phyloP scores from a whole-genome alignment of 2,888 invertebrate species.

The Polydrusus cervinus region DNA sequence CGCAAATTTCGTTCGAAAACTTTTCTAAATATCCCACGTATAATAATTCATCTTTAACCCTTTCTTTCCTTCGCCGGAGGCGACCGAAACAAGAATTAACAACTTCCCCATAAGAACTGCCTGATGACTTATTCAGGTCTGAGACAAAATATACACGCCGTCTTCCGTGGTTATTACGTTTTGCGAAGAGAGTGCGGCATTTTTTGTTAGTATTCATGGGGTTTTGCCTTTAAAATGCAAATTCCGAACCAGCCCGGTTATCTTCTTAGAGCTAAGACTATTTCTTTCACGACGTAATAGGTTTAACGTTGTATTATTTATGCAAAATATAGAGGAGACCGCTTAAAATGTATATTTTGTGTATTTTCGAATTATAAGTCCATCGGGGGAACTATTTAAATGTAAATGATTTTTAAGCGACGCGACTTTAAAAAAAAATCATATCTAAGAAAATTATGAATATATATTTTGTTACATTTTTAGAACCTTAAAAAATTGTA shows the following conservation, averaged over 20 bases:
- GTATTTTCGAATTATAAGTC: slow-evolving; percentile 47
- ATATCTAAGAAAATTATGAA: not conserved
- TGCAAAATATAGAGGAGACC: slow-evolving; percentile 54
- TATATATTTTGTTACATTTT: too few species aligned
- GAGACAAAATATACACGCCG: slow-evolving; percentile 40
- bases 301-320: slow-evolving; percentile 56
- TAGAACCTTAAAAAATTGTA: too few species aligned
- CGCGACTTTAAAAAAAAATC: not conserved
- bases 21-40: slow-evolving; percentile 29
- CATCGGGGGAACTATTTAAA: slow-evolving; percentile 40
- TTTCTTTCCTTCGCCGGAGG: slow-evolving; percentile 54
- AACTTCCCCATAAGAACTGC: slow-evolving; percentile 58
- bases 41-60: slow-evolving; percentile 45
- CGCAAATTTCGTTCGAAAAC: not conserved
- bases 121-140: slow-evolving; percentile 54
- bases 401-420: slow-evolving; percentile 39
- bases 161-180: slow-evolving; percentile 50
- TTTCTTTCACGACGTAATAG: slow-evolving; percentile 55
- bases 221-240: slow-evolving; percentile 61
- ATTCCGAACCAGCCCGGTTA: slow-evolving; percentile 55
- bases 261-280: slow-evolving; percentile 55
- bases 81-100: slow-evolving; percentile 60
- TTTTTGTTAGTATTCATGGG: slow-evolving; percentile 59
- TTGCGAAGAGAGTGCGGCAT: slow-evolving; percentile 42
- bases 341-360: slow-evolving; percentile 51